phyloP scores from a whole-genome alignment of 2,113 vertebrate species.

The Corynorhinus townsendii region DNA sequence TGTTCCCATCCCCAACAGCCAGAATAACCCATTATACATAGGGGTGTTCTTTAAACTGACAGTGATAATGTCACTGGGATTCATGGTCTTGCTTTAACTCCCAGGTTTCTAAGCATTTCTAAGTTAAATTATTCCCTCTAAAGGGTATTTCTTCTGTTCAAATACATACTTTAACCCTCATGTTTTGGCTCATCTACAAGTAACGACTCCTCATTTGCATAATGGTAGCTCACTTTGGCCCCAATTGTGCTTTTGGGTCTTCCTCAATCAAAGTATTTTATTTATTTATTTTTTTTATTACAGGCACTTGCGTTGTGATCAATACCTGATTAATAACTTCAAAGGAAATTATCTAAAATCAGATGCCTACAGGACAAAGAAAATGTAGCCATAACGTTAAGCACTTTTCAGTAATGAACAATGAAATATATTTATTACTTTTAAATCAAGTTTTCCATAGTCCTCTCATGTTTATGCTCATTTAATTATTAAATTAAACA shows the following conservation, averaged over 20 bases:
- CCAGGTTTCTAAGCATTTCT: background rate
- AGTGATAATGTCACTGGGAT: background rate
- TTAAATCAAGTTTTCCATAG: background rate
- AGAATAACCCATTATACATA: background rate
- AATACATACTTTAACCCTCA: background rate
- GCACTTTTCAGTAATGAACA: constrained; percentile 7
- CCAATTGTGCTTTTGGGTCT: constrained; percentile 29
- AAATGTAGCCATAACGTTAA: constrained; percentile 19
- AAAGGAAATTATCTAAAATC: constrained; percentile 47
- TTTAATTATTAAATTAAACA: constrained; percentile 13
- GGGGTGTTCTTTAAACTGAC: background rate
- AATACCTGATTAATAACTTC: constrained; percentile 55
- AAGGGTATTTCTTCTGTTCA: background rate
- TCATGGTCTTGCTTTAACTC: background rate
- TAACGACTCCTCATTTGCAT: constrained; percentile 44
- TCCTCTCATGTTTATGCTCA: background rate
- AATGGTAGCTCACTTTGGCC: constrained; percentile 5
- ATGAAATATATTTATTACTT: background rate
- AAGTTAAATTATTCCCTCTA: constrained; percentile 17
- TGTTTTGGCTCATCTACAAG: background rate
- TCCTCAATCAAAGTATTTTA: background rate
- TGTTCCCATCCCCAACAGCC: background rate
- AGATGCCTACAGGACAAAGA: background rate
- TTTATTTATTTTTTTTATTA: constrained; percentile 53
- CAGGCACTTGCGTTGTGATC: constrained; percentile 35